Base-by-base conservation (phyloP, 1,140 invertebrate genomes). In the Thaumetopoea pityocampa region DNA sequence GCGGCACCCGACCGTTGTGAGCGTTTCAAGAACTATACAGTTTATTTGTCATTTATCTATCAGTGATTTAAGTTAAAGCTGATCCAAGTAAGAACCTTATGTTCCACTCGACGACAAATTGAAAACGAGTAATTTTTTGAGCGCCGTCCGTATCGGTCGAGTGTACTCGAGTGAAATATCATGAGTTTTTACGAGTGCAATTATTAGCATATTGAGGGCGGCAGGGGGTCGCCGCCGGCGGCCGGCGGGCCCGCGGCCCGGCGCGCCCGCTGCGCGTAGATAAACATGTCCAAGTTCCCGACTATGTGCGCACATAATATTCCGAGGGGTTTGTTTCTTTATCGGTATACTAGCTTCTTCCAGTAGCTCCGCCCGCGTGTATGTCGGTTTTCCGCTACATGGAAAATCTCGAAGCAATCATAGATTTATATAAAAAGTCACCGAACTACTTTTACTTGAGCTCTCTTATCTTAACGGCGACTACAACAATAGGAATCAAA, bases 51-150 rank as follows among this genome's bases (percentile, higher is more conserved):
- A n/a, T n/a, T n/a, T n/a, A n/a, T n/a, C n/a, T n/a, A n/a, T n/a
- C n/a, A n/a, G n/a, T n/a, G n/a, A n/a, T n/a, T n/a, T n/a, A n/a
- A n/a, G n/a, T n/a, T n/a, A n/a, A n/a, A n/a, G n/a, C n/a, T n/a
- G n/a, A n/a, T n/a, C n/a, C n/a, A n/a, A n/a, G 19, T 8, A 44
- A 36, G 38, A 19, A 27, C 19, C 41, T 73, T n/a, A n/a, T n/a
- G n/a, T n/a, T n/a, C n/a, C n/a, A n/a, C n/a, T n/a, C n/a, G n/a
- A n/a, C n/a, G n/a, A n/a, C n/a, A n/a, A n/a, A n/a, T n/a, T n/a
- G n/a, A n/a, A n/a, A n/a, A 51, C 73, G 48, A 58, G 71, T 69
- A 69, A 72, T 73, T 74, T n/a, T n/a, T 66, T 61, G 64, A 59
- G 60, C 51, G 69, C 50, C 53, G 62, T 48, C 57, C 34, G 56